Percentiles rank a stretch among this genome's conserved stretches.
These are phyloP conservation scores for Propithecus perrieri DNA, from an alignment of 2,797 vertebrate genomes.

Conservation along the genomic window DNA sequence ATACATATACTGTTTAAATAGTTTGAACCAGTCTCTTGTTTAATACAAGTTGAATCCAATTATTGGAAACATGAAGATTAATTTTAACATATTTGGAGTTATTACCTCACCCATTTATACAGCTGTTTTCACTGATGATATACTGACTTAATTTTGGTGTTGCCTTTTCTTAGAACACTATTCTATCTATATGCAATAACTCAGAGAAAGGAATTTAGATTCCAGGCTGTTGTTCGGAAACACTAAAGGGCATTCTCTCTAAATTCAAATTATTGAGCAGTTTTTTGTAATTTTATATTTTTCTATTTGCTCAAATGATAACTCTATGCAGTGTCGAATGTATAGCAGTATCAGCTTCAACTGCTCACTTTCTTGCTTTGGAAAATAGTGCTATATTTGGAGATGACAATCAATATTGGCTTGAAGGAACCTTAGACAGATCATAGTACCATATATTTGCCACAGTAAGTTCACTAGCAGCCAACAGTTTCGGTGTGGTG, in stretches of 20 bases:
- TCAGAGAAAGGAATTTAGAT: constrained; percentile 76
- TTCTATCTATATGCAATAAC: constrained; percentile 71
- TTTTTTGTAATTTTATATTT: constrained; percentile 44
- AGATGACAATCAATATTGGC: not conserved
- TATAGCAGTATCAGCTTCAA: not conserved
- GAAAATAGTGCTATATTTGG: not conserved
- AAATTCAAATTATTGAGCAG: constrained; percentile 76
- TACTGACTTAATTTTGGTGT: constrained; percentile 72
- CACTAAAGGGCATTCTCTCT: constrained; percentile 49
- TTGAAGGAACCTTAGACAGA: not conserved
- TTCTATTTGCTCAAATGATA: constrained; percentile 61
- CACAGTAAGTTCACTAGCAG: not conserved
- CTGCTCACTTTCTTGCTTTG: fast-evolving
- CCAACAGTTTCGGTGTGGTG: not conserved
- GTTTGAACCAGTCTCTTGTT: constrained; percentile 70
- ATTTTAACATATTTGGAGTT: constrained; percentile 79
- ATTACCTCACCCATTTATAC: constrained; percentile 69
- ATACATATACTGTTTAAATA: constrained; percentile 69
- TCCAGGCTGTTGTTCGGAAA: constrained; percentile 71
- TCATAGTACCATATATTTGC: not conserved
- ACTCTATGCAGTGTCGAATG: constrained; percentile 53
- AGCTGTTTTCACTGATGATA: constrained; percentile 63
- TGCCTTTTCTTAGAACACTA: constrained; percentile 69
- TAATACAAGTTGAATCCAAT: constrained; percentile 78
- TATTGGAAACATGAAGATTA: constrained; percentile 76